These are phyloP conservation scores for Sialia sialis DNA, from an alignment of 2,113 vertebrate species.

Conservation along the genomic window DNA sequence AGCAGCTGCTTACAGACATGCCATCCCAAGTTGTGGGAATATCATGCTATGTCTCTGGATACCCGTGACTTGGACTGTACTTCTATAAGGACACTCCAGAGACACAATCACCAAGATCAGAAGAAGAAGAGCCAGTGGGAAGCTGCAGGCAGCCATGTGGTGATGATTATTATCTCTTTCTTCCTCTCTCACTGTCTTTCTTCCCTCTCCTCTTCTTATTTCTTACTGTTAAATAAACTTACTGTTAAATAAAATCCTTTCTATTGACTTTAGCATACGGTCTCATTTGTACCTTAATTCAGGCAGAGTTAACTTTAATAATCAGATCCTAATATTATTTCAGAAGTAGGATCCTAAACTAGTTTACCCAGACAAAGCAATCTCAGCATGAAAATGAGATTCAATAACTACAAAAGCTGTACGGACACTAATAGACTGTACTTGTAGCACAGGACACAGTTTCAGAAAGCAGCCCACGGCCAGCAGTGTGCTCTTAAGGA, in stretches of 20 bases:
- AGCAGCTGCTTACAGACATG: not conserved
- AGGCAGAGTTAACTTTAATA: not conserved
- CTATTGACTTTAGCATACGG: not conserved
- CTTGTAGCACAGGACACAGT: not conserved
- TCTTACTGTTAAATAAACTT: not conserved
- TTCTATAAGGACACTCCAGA: not conserved
- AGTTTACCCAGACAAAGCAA: not conserved
- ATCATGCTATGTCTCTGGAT: rapidly evolving
- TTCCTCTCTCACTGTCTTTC: not conserved
- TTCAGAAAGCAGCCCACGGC: not conserved
- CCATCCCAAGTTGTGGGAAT: not conserved
- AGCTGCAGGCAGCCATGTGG: rapidly evolving
- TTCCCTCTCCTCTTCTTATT: not conserved
- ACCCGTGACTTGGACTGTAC: not conserved
- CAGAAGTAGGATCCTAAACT: not conserved
- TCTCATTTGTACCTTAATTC: not conserved
- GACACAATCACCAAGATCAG: rapidly evolving
- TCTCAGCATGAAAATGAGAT: not conserved
- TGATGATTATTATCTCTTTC: not conserved
- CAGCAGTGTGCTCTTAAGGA: not conserved
- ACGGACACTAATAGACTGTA: not conserved
- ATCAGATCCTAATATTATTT: not conserved
- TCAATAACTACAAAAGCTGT: not conserved
- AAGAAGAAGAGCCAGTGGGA: not conserved
- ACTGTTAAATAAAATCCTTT: not conserved